These are phyloP conservation scores for Apeira syringaria DNA, from an alignment of 2,888 invertebrate species.

Conservation along the genomic window DNA sequence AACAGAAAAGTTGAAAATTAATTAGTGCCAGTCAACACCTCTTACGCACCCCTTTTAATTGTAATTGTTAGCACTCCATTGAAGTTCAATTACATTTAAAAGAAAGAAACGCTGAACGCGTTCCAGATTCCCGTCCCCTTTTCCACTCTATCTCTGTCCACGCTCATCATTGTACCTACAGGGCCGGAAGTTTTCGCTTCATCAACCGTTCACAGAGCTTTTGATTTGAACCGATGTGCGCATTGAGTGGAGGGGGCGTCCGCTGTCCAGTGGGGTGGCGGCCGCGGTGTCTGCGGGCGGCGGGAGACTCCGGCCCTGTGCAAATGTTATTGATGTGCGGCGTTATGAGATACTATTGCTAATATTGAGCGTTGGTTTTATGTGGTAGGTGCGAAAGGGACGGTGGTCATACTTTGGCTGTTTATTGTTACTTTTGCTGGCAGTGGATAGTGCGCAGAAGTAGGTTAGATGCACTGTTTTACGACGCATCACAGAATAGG, in stretches of 20 bases:
- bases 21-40: neutral
- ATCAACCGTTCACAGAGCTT: constrained; percentile 50
- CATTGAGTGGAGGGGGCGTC: constrained; percentile 40
- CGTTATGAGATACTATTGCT: constrained; percentile 51
- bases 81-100: constrained; percentile 6
- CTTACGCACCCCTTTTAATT: constrained; percentile 11
- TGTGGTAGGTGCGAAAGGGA: constrained; percentile 34
- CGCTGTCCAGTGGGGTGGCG: constrained; percentile 26
- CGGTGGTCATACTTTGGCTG: constrained; percentile 25
- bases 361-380: constrained; percentile 50
- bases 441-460: constrained; percentile 10
- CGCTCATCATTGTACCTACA: constrained; percentile 35
- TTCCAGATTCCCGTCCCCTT: constrained; percentile 16
- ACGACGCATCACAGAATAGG: no score
- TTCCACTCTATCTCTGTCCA: constrained; percentile 21
- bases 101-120: constrained; percentile 21
- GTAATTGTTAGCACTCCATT: constrained; percentile 11
- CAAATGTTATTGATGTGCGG: constrained; percentile 54
- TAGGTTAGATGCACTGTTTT: neutral
- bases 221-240: constrained; percentile 59
- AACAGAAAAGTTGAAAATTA: neutral
- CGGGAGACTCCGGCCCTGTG: constrained; percentile 42
- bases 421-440: neutral
- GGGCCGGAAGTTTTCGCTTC: constrained; percentile 48
- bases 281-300: constrained; percentile 27